phyloP scores from a whole-genome alignment of 1,140 invertebrate genomes.

The Brachionus calyciflorus region DNA sequence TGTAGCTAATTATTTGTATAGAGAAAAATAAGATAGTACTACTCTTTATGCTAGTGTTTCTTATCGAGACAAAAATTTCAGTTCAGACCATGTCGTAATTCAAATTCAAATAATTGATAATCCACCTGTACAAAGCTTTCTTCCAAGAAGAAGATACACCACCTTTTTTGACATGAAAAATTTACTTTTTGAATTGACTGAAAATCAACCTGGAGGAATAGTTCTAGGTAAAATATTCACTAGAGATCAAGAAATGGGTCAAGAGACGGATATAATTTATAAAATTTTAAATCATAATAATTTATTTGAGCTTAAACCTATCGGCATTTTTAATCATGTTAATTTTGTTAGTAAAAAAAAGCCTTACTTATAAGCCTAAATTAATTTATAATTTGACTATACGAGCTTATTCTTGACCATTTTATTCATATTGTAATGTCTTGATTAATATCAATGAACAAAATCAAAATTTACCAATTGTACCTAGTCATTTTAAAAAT shows the following conservation, averaged over 20 bases:
- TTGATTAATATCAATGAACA: neutral
- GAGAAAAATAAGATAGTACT: neutral
- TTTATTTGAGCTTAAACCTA: too few species aligned
- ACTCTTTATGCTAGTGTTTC: constrained; percentile 24
- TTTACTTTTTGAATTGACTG: neutral
- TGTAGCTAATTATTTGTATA: constrained; percentile 13
- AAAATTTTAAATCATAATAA: too few species aligned
- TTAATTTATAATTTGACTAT: neutral
- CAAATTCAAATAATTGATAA: constrained; percentile 41
- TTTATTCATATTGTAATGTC: neutral
- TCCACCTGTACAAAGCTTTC: neutral
- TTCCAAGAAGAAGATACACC: neutral
- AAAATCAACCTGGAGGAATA: neutral
- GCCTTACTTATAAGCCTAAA: too few species aligned
- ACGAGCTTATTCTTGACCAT: neutral
- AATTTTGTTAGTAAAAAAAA: too few species aligned
- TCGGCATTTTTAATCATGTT: too few species aligned
- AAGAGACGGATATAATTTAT: too few species aligned
- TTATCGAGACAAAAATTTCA: neutral
- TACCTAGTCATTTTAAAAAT: constrained; percentile 1
- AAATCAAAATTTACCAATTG: neutral
- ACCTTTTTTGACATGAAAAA: neutral
- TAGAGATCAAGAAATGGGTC: neutral
- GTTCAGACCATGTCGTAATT: constrained; percentile 5
- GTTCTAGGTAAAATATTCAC: neutral